Base-by-base conservation (phyloP, 1,140 invertebrate genomes). In the Plodia interpunctella region DNA sequence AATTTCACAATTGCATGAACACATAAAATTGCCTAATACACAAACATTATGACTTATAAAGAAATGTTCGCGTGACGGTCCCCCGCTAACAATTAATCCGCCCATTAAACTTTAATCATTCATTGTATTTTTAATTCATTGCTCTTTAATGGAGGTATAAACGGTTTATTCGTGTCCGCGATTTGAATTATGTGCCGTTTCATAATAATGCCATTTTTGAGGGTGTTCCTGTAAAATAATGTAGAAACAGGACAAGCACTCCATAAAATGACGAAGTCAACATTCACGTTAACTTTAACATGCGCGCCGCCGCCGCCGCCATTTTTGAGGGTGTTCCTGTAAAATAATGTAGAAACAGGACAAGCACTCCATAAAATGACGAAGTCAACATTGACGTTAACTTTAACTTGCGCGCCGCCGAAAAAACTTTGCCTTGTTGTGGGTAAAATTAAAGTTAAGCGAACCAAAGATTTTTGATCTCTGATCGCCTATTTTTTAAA, bases 131-230 rank as follows among this genome's bases (percentile, higher is more conserved):
- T 69, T 60, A 72, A 80, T 79, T 78, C 74, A 78, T 76, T 78
- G 68, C 73, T 49, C 64, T 67, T 66, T 82, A 78, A 83, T 73
- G 68, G 71, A 63, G 59, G 60, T 68, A 72, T 74, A 81, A 83
- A 70, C 69, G 67, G 68, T 80, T 80, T 77, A 76, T 80, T 80
- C 69, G 75, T 61, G 55, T 75, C 71, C 73, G 72, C 78, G 74
- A 81, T 83, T 73, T 70, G 75, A 77, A 78, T 79, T 66, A 60
- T 63, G 58, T 25, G 58, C 28, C 28, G 32, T 28, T 8, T 13
- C 32, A 57, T 59, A 60, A 61, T 53, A 49, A n/a, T n/a, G 28
- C 56, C 30, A 18, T 57, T 44, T 55, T 19, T 20, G 38, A 20
- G 54, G 54, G 52, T 49, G 20, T 49, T n/a, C 55, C 11, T 35